Percentiles rank a stretch among this genome's conserved stretches.
These are phyloP conservation scores for Brachirus orientalis DNA, from an alignment of 2,113 vertebrate genomes.

Conservation along the genomic window DNA sequence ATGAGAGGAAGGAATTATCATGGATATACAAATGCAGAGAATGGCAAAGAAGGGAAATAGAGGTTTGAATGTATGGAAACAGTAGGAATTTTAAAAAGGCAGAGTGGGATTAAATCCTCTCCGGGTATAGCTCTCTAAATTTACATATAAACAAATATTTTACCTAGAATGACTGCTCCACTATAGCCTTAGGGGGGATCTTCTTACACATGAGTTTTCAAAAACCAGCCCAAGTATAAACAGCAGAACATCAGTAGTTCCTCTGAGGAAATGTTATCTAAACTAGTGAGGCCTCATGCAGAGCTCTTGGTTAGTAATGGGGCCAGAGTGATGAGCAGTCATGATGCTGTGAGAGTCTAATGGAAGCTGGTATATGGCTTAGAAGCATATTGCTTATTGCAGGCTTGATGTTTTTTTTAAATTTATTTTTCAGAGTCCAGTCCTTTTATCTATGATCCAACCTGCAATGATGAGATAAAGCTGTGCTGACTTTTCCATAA, in stretches of 20 bases:
- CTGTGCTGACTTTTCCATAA: conserved; percentile 78
- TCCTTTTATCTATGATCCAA: conserved; percentile 80
- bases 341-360: conserved; percentile 38
- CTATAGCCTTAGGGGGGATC: conserved; percentile 43
- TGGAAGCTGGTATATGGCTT: conserved; percentile 37
- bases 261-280: conserved; percentile 56
- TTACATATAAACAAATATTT: conserved; percentile 58
- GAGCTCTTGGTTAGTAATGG: conserved; percentile 53
- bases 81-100: conserved; percentile 18
- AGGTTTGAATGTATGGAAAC: conserved; percentile 37
- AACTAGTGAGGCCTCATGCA: conserved; percentile 43
- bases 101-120: conserved; percentile 61
- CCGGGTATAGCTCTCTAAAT: conserved; percentile 57
- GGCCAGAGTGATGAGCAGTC: conserved; percentile 55
- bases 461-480: conserved; percentile 83
- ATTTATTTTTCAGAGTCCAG: conserved; percentile 69
- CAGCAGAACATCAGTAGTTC: conserved; percentile 51
- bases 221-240: conserved; percentile 49
- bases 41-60: conserved; percentile 12
- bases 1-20: conserved; percentile 46
- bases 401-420: conserved; percentile 39
- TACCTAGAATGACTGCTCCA: conserved; percentile 40
- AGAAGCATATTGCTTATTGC: conserved; percentile 60
- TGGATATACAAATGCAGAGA: conserved; percentile 40
- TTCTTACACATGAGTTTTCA: conserved; percentile 47